A percentile compares a stretch with the other conserved stretches of the same genome.
Conservation (phyloP, 2,888 invertebrate species). For the Platerodrilus igneus region DNA sequence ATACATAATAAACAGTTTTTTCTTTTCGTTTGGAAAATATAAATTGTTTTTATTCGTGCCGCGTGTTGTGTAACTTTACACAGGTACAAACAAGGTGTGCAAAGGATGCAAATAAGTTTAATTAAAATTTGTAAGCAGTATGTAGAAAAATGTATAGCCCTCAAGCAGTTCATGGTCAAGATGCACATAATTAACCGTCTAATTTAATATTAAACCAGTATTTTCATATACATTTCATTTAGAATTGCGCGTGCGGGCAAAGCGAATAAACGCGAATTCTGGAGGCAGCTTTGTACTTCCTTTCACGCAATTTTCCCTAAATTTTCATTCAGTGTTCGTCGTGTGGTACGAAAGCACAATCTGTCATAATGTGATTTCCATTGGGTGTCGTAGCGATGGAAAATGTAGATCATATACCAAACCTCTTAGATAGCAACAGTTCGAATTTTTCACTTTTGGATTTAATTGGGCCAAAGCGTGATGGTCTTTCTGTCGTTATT, state of each 20-base stretch:
- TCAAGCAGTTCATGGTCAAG: no score
- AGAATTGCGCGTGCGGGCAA: conserved; percentile 9
- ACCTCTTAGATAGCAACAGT: not conserved
- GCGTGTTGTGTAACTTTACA: no score
- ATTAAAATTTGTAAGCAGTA: no score
- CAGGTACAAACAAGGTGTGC: no score
- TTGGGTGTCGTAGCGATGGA: not conserved
- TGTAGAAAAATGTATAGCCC: no score
- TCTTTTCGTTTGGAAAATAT: no score
- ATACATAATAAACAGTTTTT: no score
- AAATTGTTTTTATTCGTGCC: no score
- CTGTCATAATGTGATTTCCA: not conserved
- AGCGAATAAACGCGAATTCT: conserved; percentile 11
- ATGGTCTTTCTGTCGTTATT: conserved; percentile 61
- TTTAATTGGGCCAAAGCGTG: conserved; percentile 38
- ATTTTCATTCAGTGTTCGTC: conserved; percentile 6
- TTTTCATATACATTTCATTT: conserved; percentile 7
- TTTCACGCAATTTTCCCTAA: conserved; percentile 9
- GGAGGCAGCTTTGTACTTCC: conserved; percentile 5
- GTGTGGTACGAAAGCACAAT: not conserved
- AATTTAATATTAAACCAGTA: conserved; percentile 11
- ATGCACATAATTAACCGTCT: no score
- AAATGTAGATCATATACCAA: not conserved
- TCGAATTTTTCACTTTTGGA: conserved; percentile 1
- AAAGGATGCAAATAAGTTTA: no score